Base-by-base conservation (phyloP, 2,797 vertebrate species). In the Propithecus deckenii region DNA sequence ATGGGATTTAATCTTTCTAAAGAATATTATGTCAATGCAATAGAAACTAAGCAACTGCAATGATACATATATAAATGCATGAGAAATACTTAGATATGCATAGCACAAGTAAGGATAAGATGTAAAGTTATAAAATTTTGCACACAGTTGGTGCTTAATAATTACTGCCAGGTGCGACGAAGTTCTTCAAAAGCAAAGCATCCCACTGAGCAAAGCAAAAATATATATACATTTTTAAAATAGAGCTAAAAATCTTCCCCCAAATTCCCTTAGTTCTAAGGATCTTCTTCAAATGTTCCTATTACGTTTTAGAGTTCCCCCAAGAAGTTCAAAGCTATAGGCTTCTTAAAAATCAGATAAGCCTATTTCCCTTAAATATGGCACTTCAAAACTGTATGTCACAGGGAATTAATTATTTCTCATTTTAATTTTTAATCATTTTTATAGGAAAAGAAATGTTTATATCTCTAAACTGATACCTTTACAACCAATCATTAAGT, bases 341-440 rank as follows among this genome's bases (percentile, higher is more conserved):
- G 23, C 2, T 59, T 92, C 75, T 75, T 95, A 57, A 91, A 89
- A 95, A 18, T 2, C 43, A 93, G 35, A 91, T 35, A 7, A 95
- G 22, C 14, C 50, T 46, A 43, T 91, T 85, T 90, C 25, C 41
- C 61, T 91, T 94, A 95, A 96, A 95, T 92, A 85, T 88, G 14
- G 32, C 84, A 59, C 14, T 25, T 74, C 18, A 63, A 86, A 83
- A 74, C 15, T 57, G 35, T 59, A 28, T 83, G 23, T 63, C 41
- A 78, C 20, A 46, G 15, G 20, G 25, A 72, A 65, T 57, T 86
- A 41, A 11, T 57, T 63, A 89, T 20, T 95, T 88, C 41, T 79
- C 2, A 74, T 67, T 76, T 78, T 74, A 88, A 59, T 81, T 23
- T 91, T 69, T 48, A 86, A 28, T 23, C 35, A 13, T 23, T 85